Percentiles rank a stretch among this genome's conserved stretches.
phyloP scores from a whole-genome alignment of 2,113 vertebrate species.

The Aythya baeri region DNA sequence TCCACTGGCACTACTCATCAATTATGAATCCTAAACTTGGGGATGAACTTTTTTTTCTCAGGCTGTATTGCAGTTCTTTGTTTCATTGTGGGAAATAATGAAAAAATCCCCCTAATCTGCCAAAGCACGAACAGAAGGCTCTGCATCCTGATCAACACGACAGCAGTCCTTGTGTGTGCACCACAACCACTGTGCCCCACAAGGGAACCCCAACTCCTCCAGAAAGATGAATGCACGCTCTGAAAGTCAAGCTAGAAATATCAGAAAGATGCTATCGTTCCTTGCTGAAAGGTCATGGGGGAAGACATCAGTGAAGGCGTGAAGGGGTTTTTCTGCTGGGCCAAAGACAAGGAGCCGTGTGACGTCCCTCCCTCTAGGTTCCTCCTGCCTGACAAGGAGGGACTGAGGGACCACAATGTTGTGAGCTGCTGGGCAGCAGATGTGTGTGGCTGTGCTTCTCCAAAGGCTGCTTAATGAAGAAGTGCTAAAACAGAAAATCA shows the following conservation, averaged over 20 bases:
- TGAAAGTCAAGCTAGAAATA: not conserved
- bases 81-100: not conserved
- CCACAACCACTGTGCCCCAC: not conserved
- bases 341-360: rapidly evolving
- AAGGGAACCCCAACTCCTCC: rapidly evolving
- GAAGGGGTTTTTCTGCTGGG: not conserved
- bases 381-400: not conserved
- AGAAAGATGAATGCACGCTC: rapidly evolving
- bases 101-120: not conserved
- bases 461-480: not conserved
- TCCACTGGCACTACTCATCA: not conserved
- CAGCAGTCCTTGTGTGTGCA: not conserved
- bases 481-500: not conserved
- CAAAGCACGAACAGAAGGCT: not conserved
- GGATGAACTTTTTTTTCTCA: not conserved
- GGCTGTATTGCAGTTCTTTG: rapidly evolving
- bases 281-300: rapidly evolving
- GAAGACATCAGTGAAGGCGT: rapidly evolving
- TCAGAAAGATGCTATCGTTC: rapidly evolving
- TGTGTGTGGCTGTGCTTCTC: not conserved
- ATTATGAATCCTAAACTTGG: not conserved
- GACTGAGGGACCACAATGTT: rapidly evolving
- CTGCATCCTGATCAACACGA: not conserved
- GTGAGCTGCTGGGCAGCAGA: not conserved
- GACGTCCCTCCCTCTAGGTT: not conserved